phyloP scores from a whole-genome alignment of 2,888 invertebrate genomes.

The Latrodectus hesperus region DNA sequence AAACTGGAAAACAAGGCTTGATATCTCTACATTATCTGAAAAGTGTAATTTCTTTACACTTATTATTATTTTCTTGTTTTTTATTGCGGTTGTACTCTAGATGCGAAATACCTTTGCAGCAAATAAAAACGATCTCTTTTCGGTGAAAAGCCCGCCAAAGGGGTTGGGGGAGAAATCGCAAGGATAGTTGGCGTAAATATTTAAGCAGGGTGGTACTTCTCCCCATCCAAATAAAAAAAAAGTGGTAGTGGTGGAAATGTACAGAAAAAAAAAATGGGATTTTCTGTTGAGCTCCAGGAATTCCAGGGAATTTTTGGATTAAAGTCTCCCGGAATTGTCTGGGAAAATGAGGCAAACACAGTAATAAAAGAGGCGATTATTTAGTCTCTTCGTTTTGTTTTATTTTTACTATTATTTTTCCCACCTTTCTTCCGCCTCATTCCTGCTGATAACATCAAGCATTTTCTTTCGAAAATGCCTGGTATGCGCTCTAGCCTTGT shows the following conservation, averaged over 20 bases:
- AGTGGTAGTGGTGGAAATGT: background rate
- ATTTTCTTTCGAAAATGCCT: slow-evolving; percentile 7
- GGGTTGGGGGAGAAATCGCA: background rate
- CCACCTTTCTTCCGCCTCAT: background rate
- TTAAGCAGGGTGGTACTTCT: slow-evolving; percentile 16
- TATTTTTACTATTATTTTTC: slow-evolving; percentile 8
- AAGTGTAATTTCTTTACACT: no score
- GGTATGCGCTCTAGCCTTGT: background rate
- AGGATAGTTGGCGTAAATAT: slow-evolving; percentile 49
- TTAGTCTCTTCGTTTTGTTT: slow-evolving; percentile 19
- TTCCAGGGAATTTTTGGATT: slow-evolving; percentile 32
- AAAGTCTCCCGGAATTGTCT: slow-evolving; percentile 19
- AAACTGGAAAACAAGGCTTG: no score
- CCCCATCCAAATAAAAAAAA: background rate
- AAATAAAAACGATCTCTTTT: background rate
- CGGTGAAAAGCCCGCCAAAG: background rate
- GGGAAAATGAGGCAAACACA: background rate
- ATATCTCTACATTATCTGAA: no score
- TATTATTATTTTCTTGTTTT: no score
- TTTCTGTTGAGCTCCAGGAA: slow-evolving; percentile 8
- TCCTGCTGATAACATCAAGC: slow-evolving; percentile 8
- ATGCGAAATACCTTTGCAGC: background rate
- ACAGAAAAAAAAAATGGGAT: slow-evolving; percentile 4
- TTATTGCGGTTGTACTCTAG: no score
- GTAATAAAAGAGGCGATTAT: slow-evolving; percentile 35